Conservation (phyloP, 2,113 vertebrate genomes). For the Abramis brama region DNA sequence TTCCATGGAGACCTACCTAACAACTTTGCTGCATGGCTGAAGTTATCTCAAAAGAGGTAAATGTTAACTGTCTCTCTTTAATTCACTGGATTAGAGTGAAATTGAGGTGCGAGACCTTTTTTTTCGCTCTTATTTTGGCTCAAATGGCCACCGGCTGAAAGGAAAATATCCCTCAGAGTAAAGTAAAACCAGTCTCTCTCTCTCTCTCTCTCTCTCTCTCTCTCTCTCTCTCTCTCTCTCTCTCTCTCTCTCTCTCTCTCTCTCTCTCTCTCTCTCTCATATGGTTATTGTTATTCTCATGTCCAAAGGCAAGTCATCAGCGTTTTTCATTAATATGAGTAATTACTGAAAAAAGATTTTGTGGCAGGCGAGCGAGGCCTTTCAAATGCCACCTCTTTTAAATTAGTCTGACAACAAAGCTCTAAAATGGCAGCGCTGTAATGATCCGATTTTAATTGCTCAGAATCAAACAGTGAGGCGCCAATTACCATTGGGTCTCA, state of each 20-base stretch:
- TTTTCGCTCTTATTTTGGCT: background rate
- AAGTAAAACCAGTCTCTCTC: background rate
- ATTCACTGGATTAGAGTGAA: background rate
- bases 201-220: background rate
- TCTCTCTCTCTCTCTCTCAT: background rate
- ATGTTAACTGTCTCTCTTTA: background rate
- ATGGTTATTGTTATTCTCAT: slow-evolving; percentile 49
- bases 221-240: background rate
- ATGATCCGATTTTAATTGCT: slow-evolving; percentile 73
- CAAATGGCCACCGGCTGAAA: background rate
- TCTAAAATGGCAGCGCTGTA: slow-evolving; percentile 77
- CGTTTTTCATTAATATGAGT: slow-evolving; percentile 67
- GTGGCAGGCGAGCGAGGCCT: slow-evolving; percentile 63
- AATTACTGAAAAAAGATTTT: slow-evolving; percentile 70
- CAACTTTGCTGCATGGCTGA: background rate
- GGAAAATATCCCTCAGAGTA: background rate
- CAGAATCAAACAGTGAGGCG: slow-evolving; percentile 65
- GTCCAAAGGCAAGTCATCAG: slow-evolving; percentile 69
- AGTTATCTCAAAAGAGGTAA: background rate
- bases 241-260: slow-evolving; percentile 14
- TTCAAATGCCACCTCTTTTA: slow-evolving; percentile 78
- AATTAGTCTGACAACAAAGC: slow-evolving; percentile 66
- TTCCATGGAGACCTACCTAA: background rate
- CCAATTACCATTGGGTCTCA: slow-evolving; percentile 64
- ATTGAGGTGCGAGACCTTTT: background rate